Percentiles rank a stretch among this genome's conserved stretches.
Conservation (phyloP, 2,113 vertebrate genomes). For the Phoenicopterus ruber region DNA sequence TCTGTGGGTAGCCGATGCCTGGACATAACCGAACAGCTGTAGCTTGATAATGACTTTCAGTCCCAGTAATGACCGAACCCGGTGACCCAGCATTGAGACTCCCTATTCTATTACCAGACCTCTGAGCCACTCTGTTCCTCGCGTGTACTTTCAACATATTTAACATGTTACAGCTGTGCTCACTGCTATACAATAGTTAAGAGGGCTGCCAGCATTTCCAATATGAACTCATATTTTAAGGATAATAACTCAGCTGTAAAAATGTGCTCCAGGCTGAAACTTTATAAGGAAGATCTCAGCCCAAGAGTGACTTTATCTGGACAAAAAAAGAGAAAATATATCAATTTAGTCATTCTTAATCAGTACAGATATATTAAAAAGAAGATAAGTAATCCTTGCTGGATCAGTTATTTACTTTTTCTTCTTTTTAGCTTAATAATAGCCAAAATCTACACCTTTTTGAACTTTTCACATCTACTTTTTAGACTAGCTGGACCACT, state of each 20-base stretch:
- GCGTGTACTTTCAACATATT: neutral
- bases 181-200: neutral
- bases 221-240: constrained; percentile 37
- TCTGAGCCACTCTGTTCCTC: neutral
- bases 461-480: neutral
- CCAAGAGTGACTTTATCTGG: constrained; percentile 23
- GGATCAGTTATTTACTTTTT: neutral
- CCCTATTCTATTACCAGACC: neutral
- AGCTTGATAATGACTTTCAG: neutral
- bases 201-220: constrained; percentile 35
- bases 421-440: neutral
- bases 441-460: neutral
- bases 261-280: constrained; percentile 4
- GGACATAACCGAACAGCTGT: neutral
- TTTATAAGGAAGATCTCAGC: constrained; percentile 20
- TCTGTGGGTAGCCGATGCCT: neutral
- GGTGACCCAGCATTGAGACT: neutral
- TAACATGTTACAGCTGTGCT: constrained; percentile 19
- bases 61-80: neutral
- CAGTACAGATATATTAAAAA: neutral
- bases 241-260: constrained; percentile 50
- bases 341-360: constrained; percentile 19
- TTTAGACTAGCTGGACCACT: neutral
- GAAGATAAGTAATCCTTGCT: neutral
- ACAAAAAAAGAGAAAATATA: neutral